Base-by-base conservation (phyloP, 2,888 invertebrate species). In the Lasioglossum oenotherae region DNA sequence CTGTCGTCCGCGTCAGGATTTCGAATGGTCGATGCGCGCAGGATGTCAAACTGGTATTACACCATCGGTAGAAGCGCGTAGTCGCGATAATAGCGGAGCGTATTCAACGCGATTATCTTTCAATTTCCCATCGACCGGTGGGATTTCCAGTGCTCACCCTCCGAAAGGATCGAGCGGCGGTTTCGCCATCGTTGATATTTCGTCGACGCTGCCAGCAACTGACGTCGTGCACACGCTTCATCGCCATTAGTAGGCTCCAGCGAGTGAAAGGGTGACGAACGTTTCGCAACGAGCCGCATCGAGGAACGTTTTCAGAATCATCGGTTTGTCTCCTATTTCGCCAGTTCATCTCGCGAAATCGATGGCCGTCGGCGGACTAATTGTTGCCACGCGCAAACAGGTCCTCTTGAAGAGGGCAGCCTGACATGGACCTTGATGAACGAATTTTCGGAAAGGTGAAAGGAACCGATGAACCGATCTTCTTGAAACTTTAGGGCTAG, bases 221-320 rank as follows among this genome's bases (percentile, higher is more conserved):
- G 23, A 10, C 53, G n/a, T n/a, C 38, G 38, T 14, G 41, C 41
- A 8, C 73, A 27, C 73, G 46, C 19, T 46, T 19, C 27, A 67
- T 60, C 78, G 64, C 16, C 19, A 41, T 79, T 81, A 80, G 73
- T 72, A 74, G 74, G 77, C 77, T 74, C 78, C 73, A 35, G 41
- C 77, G 71, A 80, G 82, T 79, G 88, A 85, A 81, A 87, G 83
- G 87, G 79, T 80, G 82, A 85, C 77, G 81, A 71, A 73, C 69
- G 69, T 87, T 87, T 85, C 88, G 83, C 41, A 86, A 89, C 46
- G 53, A 27, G 46, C 38, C 69, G 35, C 73, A 74, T 76, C 71
- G 69, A 27, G 41, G 16, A 31, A 16, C 76, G 74, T 82, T 83
- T 69, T 46, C 76, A 73, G 64, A 73, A 57, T 75, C 77, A 53